Evolutionary conservation across 2,888 invertebrate genomes (phyloP).

Genomic region (Mythimna ferrago): DNA sequence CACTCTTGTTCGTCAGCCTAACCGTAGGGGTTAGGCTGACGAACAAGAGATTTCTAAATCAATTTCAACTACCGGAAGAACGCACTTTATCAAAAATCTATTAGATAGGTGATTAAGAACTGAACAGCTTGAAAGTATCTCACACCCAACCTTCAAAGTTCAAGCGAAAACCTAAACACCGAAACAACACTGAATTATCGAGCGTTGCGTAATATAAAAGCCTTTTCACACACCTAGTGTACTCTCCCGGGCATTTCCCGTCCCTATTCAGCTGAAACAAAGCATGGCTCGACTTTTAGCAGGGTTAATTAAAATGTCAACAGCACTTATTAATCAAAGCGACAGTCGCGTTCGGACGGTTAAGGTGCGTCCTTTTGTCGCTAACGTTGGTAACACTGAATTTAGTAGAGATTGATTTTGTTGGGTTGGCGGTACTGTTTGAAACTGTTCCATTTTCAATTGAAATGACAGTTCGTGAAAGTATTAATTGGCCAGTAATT

Average conservation of each 20-base stretch:
- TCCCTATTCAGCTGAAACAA: constrained; percentile 82
- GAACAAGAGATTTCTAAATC: not conserved
- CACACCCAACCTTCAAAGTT: not conserved
- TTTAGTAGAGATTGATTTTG: constrained; percentile 42
- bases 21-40: too few relatives aligned
- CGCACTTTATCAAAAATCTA: not conserved
- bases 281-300: constrained; percentile 83
- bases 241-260: constrained; percentile 72
- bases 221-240: constrained; percentile 63
- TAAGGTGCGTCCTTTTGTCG: constrained; percentile 64
- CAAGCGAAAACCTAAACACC: constrained; percentile 5
- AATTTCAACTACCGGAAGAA: not conserved
- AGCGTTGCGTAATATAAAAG: constrained; percentile 57
- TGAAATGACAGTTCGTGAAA: constrained; percentile 12
- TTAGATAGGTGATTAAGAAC: not conserved
- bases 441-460: constrained; percentile 10
- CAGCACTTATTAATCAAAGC: constrained; percentile 88
- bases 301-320: constrained; percentile 89
- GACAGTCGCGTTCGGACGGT: constrained; percentile 65
- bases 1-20: too few relatives aligned
- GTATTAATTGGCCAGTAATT: not conserved
- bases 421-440: constrained; percentile 20
- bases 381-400: constrained; percentile 34
- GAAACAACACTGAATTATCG: constrained; percentile 40
- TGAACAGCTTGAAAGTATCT: too few relatives aligned